Conservation (phyloP, 2,888 invertebrate genomes). For the Pteria penguin region DNA sequence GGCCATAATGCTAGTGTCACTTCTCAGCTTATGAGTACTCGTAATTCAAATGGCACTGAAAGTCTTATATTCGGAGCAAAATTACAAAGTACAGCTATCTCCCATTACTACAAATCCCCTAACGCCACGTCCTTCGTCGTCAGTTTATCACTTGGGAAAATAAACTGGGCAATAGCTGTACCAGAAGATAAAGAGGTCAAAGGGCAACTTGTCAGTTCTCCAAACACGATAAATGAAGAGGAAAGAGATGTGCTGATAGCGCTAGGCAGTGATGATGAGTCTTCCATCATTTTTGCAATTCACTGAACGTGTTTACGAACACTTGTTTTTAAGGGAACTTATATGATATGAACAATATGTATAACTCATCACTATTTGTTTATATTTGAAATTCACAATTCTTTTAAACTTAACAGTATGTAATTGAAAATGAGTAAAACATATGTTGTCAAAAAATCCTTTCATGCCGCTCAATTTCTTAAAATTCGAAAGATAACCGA, state of each 20-base stretch:
- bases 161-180: conserved; percentile 51
- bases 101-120: neutral
- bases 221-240: neutral
- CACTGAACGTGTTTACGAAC: neutral
- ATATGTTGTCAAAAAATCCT: no score
- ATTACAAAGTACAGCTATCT: neutral
- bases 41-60: conserved; percentile 37
- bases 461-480: no score
- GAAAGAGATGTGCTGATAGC: conserved; percentile 20
- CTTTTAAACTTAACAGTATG: no score
- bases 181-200: conserved; percentile 44
- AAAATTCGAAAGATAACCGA: no score
- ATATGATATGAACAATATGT: no score
- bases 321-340: no score
- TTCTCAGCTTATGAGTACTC: conserved; percentile 43
- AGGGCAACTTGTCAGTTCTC: conserved; percentile 50
- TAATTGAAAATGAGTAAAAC: no score
- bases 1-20: conserved; percentile 31
- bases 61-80: conserved; percentile 44
- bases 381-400: no score
- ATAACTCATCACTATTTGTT: no score
- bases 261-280: conserved; percentile 12
- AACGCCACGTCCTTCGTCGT: neutral
- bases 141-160: neutral
- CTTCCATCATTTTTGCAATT: conserved; percentile 17